Base-by-base conservation (phyloP, 2,113 vertebrate species). In the Mustela nigripes region DNA sequence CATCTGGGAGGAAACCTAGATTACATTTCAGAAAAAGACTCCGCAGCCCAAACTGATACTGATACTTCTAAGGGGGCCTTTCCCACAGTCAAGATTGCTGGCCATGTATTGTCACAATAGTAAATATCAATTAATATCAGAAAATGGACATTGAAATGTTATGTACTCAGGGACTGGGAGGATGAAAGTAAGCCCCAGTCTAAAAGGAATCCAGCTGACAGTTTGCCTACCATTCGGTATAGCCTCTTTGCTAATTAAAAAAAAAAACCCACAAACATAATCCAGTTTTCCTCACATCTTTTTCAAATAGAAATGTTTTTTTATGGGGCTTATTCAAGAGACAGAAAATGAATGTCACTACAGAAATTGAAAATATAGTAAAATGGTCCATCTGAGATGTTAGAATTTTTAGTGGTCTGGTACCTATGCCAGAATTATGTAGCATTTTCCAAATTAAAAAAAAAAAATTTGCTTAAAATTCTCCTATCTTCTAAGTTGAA, bases 1-100 rank as follows among this genome's bases (percentile, higher is more conserved):
- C 98, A 93, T 92, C 88, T 97, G 65, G 83, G 81, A 98, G 97
- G 67, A 60, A 91, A 97, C 89, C 97, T 97, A 97, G 98, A 97
- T 98, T 97, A 93, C 85, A 84, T 98, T 99, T 98, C 98, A 97
- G 91, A 95, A 94, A 96, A 19, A 95, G 65, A 90, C 63, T 8
- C 50, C 33, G 63, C 60, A 42, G 21, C 95, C 84, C 74, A 94
- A 83, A 96, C 67, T 97, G 81, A 97, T 91, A 62, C 26, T 56
- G 78, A 91, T 92, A 96, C 76, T 96, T 50, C 87, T 94, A 85
- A 83, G 96, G 89, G 67, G 24, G 42, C 6, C 95, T 97, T 92
- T 97, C 88, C 88, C 63, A 83, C 67, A 91, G 83, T 91, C 69
- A 93, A 97, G 65, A 91, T 85, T 78, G 67, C 22, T 33, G 31